Evolutionary conservation across 2,797 vertebrate genomes (phyloP).

Genomic region (Mus minutoides): DNA sequence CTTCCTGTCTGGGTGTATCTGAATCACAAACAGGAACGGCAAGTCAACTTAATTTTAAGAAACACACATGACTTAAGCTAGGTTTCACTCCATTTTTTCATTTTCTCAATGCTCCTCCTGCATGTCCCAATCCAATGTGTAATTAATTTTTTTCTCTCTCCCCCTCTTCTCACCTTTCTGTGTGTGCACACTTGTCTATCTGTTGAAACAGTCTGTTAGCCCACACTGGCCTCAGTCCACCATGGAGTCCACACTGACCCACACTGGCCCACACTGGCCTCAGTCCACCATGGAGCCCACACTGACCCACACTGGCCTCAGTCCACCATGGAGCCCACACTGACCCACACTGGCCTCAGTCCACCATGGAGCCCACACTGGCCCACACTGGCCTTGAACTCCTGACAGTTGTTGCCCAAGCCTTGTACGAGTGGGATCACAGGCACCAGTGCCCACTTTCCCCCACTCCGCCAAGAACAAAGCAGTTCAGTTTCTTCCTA

Average conservation of each 20-base stretch:
- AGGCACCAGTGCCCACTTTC: not conserved
- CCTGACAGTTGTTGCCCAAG: too few relatives aligned
- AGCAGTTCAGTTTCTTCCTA: slow-evolving; percentile 40
- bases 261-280: too few relatives aligned
- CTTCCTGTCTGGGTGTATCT: slow-evolving; percentile 74
- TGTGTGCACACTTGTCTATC: not conserved
- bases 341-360: not conserved
- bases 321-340: too few relatives aligned
- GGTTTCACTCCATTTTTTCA: slow-evolving; percentile 9
- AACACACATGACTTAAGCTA: not conserved
- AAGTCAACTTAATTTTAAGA: slow-evolving; percentile 36
- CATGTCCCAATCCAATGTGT: not conserved
- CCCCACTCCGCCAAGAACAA: slow-evolving; percentile 30
- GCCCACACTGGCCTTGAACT: not conserved
- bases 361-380: too few relatives aligned
- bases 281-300: too few relatives aligned
- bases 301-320: too few relatives aligned
- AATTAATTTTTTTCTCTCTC: not conserved
- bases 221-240: not conserved
- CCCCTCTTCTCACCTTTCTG: not conserved
- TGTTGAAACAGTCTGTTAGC: not conserved
- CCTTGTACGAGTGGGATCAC: not conserved
- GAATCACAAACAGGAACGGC: slow-evolving; percentile 62
- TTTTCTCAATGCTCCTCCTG: not conserved
- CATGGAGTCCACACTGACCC: not conserved